Conservation (phyloP, 2,888 invertebrate genomes). For the Trichopria drosophilae region DNA sequence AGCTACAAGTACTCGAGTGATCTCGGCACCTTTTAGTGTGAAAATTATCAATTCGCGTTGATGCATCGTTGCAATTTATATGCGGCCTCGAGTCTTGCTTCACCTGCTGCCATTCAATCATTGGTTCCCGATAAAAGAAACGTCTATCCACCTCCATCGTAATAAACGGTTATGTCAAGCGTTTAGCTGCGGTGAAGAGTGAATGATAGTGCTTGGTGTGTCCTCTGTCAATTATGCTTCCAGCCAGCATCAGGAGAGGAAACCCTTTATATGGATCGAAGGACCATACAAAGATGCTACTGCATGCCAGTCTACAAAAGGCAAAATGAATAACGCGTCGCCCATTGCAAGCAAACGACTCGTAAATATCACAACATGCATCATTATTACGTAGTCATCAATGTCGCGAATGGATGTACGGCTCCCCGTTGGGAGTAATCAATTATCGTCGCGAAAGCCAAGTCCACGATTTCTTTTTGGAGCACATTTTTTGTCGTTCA, state of each 20-base stretch:
- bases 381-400: constrained; percentile 10
- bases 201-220: constrained; percentile 39
- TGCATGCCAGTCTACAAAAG: background rate
- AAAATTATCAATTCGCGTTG: too few relatives aligned
- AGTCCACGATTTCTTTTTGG: too few relatives aligned
- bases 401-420: too few relatives aligned
- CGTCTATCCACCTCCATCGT: constrained; percentile 12
- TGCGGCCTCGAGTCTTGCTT: too few relatives aligned
- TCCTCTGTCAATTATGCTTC: constrained; percentile 42
- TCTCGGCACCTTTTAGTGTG: too few relatives aligned
- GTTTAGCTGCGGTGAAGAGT: constrained; percentile 27
- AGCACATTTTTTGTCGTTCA: too few relatives aligned
- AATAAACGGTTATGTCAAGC: constrained; percentile 44
- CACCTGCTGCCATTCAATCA: too few relatives aligned
- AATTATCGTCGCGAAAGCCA: too few relatives aligned
- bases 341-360: constrained; percentile 4
- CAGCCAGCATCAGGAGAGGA: background rate
- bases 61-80: too few relatives aligned
- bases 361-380: constrained; percentile 3
- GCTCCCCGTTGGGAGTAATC: too few relatives aligned
- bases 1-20: too few relatives aligned
- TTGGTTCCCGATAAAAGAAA: constrained; percentile 1
- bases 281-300: background rate
- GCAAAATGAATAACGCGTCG: background rate
- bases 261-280: too few relatives aligned